Conservation (phyloP, 2,113 vertebrate species). For the Raja brachyura region DNA sequence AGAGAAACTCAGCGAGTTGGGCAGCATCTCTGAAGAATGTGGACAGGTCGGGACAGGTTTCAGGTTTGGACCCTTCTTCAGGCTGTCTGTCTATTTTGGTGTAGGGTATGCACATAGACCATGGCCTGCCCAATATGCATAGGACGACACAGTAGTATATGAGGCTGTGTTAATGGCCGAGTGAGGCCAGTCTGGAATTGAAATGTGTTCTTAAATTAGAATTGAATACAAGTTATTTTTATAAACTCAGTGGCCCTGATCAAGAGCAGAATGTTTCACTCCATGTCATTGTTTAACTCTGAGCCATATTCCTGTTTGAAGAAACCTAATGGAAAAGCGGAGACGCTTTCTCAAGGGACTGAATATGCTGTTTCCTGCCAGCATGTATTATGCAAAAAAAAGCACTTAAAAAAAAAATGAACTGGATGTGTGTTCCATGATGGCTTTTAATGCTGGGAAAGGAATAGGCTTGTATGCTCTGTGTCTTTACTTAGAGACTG, state of each 20-base stretch:
- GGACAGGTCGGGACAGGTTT: no score
- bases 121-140: neutral
- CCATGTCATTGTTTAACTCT: neutral
- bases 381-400: neutral
- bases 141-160: neutral
- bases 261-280: neutral
- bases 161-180: neutral
- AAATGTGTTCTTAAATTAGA: neutral
- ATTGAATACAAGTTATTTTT: neutral
- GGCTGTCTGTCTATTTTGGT: no score
- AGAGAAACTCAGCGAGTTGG: no score
- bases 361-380: neutral
- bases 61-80: no score
- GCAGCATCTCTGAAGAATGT: no score
- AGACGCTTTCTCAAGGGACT: slow-evolving; percentile 14
- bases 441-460: neutral
- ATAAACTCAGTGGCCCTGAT: neutral
- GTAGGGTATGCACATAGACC: no score
- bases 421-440: neutral
- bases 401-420: neutral
- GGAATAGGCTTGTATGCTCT: neutral
- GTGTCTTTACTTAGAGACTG: neutral
- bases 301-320: slow-evolving; percentile 13
- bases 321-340: neutral
- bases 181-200: neutral